Evolutionary conservation across 1,140 invertebrate genomes (phyloP).

Genomic region (Melitaea cinxia): DNA sequence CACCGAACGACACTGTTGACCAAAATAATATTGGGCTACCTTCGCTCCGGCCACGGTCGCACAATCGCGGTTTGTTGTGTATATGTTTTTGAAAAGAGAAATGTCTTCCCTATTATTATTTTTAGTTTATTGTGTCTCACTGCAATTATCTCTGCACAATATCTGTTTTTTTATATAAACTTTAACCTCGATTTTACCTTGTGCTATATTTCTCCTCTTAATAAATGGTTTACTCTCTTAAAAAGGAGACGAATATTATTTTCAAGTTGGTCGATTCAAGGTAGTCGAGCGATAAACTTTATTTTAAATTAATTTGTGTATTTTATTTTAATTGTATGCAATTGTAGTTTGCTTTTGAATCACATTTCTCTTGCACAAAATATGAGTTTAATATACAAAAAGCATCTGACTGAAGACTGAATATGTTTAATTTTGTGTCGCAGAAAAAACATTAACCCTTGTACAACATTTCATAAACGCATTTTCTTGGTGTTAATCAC

Average conservation of each 20-base stretch:
- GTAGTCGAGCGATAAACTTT: conserved; percentile 18
- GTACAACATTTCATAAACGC: neutral
- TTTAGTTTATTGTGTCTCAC: conserved; percentile 25
- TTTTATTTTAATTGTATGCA: conserved; percentile 23
- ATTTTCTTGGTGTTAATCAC: no score
- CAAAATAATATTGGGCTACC: conserved; percentile 80
- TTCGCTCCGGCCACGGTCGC: conserved; percentile 83
- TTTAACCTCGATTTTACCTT: conserved; percentile 21
- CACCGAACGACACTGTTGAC: conserved; percentile 84
- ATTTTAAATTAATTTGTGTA: conserved; percentile 3
- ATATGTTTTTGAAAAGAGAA: conserved; percentile 80
- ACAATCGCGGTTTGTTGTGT: conserved; percentile 85
- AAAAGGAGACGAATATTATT: conserved; percentile 9
- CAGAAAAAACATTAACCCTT: neutral
- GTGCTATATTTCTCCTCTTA: conserved; percentile 7
- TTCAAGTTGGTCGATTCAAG: no score
- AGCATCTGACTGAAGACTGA: neutral
- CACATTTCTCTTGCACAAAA: conserved; percentile 16
- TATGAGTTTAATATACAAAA: neutral
- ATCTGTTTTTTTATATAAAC: conserved; percentile 20
- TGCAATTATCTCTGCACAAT: conserved; percentile 26
- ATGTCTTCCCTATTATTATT: conserved; percentile 22
- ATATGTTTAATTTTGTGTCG: neutral
- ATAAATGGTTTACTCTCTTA: neutral
- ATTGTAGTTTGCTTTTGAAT: conserved; percentile 27